phyloP scores from a whole-genome alignment of 2,797 vertebrate species.

The Thripadectes ignobilis region DNA sequence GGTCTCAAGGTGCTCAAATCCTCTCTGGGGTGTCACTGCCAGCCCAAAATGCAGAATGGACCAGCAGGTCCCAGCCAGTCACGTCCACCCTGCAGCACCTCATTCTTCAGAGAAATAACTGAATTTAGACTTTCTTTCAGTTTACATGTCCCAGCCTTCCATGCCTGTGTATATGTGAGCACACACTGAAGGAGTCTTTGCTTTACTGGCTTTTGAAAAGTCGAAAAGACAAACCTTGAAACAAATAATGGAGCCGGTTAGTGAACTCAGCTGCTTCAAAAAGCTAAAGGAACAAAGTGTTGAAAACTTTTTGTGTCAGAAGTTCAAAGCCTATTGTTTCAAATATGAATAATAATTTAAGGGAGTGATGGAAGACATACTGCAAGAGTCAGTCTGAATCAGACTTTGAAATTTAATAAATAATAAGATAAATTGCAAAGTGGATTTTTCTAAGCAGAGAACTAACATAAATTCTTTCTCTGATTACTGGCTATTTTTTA shows the following conservation, averaged over 20 bases:
- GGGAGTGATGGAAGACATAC: neutral
- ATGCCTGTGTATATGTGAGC: neutral
- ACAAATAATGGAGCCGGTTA: neutral
- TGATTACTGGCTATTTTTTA: neutral
- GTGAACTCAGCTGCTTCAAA: neutral
- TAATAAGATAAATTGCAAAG: neutral
- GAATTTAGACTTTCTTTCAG: neutral
- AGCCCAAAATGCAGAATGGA: rapidly evolving
- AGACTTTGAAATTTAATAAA: neutral
- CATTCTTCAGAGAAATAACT: neutral
- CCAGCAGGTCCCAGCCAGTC: neutral
- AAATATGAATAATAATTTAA: neutral
- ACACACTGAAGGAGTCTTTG: neutral
- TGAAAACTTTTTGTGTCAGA: neutral
- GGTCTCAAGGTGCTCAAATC: neutral
- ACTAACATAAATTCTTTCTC: neutral
- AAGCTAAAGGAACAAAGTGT: neutral
- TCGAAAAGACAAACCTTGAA: neutral
- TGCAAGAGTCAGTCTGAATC: neutral
- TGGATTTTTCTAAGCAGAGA: neutral
- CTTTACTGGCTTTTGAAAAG: neutral
- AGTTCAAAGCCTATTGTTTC: neutral
- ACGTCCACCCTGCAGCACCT: neutral
- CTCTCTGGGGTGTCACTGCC: neutral
- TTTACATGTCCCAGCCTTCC: neutral